phyloP scores from a whole-genome alignment of 2,113 vertebrate genomes.

The Panthera leo region DNA sequence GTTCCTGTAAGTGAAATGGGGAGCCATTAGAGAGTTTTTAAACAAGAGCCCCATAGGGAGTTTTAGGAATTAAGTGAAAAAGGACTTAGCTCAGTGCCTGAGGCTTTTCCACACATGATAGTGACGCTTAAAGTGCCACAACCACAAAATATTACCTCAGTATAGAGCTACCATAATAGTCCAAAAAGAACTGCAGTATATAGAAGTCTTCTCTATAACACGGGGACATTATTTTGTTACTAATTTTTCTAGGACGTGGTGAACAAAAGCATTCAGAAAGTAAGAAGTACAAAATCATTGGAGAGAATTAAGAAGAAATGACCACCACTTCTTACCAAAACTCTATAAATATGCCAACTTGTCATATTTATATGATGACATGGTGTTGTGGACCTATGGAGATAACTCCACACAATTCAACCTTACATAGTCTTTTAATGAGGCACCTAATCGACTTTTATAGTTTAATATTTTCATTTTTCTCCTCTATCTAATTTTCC shows the following conservation, averaged over 20 bases:
- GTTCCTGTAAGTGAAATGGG: background rate
- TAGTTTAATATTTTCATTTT: conserved; percentile 18
- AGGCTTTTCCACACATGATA: background rate
- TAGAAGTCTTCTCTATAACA: background rate
- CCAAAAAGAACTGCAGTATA: background rate
- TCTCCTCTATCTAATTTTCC: conserved; percentile 19
- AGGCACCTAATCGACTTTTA: background rate
- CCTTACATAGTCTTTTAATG: background rate
- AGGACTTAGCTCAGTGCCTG: background rate
- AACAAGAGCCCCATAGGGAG: background rate
- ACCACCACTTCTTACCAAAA: background rate
- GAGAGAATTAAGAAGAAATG: background rate
- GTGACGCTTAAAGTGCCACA: background rate
- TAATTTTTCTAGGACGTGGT: background rate
- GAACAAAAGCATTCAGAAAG: background rate
- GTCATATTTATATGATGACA: background rate
- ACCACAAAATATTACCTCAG: background rate
- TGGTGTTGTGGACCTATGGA: background rate
- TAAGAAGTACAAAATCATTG: background rate
- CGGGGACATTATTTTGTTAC: background rate
- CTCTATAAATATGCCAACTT: background rate
- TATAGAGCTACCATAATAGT: background rate
- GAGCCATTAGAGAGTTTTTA: background rate
- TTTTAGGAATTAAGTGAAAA: background rate
- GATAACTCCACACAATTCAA: background rate